Base-by-base conservation (phyloP, 2,113 vertebrate species). In the Geococcyx californianus region DNA sequence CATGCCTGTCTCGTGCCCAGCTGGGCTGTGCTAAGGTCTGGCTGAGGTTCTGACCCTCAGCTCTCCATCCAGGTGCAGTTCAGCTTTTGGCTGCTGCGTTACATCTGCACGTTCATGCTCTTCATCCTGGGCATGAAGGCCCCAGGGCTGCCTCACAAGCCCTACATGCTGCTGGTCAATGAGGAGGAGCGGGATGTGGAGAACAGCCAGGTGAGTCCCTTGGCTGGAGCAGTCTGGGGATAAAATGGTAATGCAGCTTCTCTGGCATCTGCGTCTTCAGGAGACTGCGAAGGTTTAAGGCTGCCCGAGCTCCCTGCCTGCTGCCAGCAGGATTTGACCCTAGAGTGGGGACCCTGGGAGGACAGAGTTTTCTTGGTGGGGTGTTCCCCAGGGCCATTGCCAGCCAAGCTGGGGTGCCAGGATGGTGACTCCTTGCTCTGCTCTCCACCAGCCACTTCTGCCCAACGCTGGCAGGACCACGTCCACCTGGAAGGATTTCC, bases 171-270 rank as follows among this genome's bases (percentile, higher is more conserved):
- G 9, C 97, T 98, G 33, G 96, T 99, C 77, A 99, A 99, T 3
- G 99, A 99, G 80, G 99, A 99, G 6, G 99, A 99, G 81, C 97
- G 98, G 8, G 99, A 99, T 0, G 97, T 99, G 44, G 99, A 99
- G 93, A 96, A 98, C 60, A 97, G 89, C 44, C 98, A 98, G 98
- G 99, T 98, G 92, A 75, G 82, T 70, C 59, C 82, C 5, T 2
- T 29, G 54, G 56, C 45, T 2, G 4, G 86, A 63, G 34, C 23
- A 42, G 10, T 63, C 13, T 49, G 78, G 12, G 31, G 15, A 26
- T 24, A 55, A 64, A 55, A 19, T 24, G 13, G 38, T 55, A 69
- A 40, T 38, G 13, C 15, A 45, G 56, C 13, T 85, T 38, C 10
- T 23, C 10, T 70, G 64, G 11, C 13, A 78, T 87, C 60, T 63